phyloP scores from a whole-genome alignment of 2,797 vertebrate species.

The Acanthiza pusilla region DNA sequence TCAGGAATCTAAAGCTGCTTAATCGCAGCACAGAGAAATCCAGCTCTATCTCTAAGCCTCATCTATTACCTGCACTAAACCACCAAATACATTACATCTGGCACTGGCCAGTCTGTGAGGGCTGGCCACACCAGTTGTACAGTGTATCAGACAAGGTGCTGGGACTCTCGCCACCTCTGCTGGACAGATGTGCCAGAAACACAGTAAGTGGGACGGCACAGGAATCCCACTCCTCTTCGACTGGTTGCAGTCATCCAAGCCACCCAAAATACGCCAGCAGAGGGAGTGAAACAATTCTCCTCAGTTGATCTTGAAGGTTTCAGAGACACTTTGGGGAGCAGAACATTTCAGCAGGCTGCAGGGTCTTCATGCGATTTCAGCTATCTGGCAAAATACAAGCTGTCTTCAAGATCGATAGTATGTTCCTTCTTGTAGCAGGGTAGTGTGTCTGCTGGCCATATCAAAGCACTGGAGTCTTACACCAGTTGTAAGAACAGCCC shows the following conservation, averaged over 20 bases:
- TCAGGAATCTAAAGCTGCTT: conserved; percentile 30
- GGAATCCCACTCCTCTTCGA: neutral
- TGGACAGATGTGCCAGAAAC: neutral
- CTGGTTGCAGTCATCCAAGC: neutral
- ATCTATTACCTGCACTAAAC: neutral
- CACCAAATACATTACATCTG: neutral
- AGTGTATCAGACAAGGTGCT: neutral
- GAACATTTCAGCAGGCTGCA: neutral
- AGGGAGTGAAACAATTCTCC: conserved; percentile 10
- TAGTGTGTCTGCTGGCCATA: neutral
- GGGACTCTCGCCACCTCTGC: neutral
- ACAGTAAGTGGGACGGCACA: neutral
- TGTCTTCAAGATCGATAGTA: neutral
- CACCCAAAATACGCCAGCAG: conserved; percentile 9
- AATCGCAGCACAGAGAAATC: neutral
- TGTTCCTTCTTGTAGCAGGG: neutral
- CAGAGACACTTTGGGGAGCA: neutral
- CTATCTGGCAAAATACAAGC: neutral
- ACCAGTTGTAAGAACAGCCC: neutral
- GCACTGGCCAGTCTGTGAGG: neutral
- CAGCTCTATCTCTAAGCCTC: neutral
- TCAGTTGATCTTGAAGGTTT: neutral
- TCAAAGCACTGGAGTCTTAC: neutral
- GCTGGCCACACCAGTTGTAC: neutral
- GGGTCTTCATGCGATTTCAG: neutral